Conservation (phyloP, 2,888 invertebrate species). For the Pantelozetes paolii region DNA sequence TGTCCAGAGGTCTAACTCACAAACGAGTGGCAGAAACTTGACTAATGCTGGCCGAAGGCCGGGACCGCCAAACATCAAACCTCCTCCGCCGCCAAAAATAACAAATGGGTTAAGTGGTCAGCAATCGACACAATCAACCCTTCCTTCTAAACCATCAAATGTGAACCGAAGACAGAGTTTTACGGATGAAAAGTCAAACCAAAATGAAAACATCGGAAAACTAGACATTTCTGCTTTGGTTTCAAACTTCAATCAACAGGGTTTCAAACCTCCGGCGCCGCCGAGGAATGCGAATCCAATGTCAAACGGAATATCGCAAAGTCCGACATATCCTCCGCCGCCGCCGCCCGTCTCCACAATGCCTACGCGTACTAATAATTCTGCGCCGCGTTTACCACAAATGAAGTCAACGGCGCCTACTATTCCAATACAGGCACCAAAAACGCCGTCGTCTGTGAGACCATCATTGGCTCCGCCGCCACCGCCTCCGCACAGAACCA, state of each 20-base stretch:
- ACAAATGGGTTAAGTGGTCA: not conserved
- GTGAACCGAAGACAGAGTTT: slow-evolving; percentile 29
- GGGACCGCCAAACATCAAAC: slow-evolving; percentile 28
- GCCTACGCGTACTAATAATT: slow-evolving; percentile 41
- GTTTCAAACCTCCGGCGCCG: slow-evolving; percentile 35
- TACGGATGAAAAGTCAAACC: not conserved
- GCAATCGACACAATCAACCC: not conserved
- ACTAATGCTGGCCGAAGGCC: not conserved
- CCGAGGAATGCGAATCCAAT: slow-evolving; percentile 4
- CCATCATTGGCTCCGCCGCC: slow-evolving; percentile 43
- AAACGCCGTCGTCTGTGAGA: slow-evolving; percentile 41
- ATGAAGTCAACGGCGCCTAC: not conserved
- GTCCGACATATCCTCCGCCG: slow-evolving; percentile 30
- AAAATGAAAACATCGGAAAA: not conserved
- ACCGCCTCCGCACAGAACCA: slow-evolving; percentile 38
- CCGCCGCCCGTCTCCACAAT: slow-evolving; percentile 41
- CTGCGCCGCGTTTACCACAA: slow-evolving; percentile 41
- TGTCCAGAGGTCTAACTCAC: slow-evolving; percentile 39
- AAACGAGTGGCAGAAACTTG: not conserved
- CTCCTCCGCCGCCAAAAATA: slow-evolving; percentile 40
- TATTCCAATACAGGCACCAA: slow-evolving; percentile 36
- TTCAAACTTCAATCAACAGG: slow-evolving; percentile 22
- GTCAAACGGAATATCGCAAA: slow-evolving; percentile 20
- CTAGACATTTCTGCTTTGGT: not conserved
- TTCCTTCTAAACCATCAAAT: slow-evolving; percentile 24